Evolutionary conservation across 2,797 vertebrate genomes (phyloP).

Genomic region (Enteromius trimaculatus): DNA sequence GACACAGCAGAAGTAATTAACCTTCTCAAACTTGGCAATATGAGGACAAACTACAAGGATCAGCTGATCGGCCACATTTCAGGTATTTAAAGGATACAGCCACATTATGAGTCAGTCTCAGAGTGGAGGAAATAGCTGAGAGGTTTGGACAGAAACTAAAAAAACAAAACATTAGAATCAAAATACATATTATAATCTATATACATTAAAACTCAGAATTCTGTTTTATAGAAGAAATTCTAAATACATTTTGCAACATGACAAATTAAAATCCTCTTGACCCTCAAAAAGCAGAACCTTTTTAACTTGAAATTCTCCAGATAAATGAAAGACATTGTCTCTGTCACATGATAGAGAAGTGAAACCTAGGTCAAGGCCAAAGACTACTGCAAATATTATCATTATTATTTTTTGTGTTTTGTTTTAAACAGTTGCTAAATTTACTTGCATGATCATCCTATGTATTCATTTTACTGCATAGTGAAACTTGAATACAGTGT

Average conservation of each 20-base stretch:
- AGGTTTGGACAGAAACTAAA: conserved; percentile 95
- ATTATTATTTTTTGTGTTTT: too few species aligned
- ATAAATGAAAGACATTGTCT: neutral
- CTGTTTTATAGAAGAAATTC: neutral
- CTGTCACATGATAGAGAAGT: conserved; percentile 32
- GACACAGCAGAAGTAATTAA: conserved; percentile 3
- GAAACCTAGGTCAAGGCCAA: neutral
- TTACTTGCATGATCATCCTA: neutral
- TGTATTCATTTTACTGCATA: neutral
- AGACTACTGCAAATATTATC: neutral
- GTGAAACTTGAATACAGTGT: neutral
- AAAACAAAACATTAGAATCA: neutral
- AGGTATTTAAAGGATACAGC: conserved; percentile 89
- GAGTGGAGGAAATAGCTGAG: conserved; percentile 87
- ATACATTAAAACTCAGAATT: neutral
- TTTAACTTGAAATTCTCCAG: neutral
- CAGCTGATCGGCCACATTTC: neutral
- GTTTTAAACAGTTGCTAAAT: neutral
- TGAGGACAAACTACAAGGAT: neutral
- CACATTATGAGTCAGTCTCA: conserved; percentile 94
- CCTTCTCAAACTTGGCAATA: neutral
- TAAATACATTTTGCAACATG: neutral
- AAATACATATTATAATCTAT: neutral
- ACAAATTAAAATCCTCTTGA: neutral
- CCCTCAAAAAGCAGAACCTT: conserved; percentile 6